Base-by-base conservation (phyloP, 1,140 invertebrate genomes). In the Zaprionus kolodkinae region DNA sequence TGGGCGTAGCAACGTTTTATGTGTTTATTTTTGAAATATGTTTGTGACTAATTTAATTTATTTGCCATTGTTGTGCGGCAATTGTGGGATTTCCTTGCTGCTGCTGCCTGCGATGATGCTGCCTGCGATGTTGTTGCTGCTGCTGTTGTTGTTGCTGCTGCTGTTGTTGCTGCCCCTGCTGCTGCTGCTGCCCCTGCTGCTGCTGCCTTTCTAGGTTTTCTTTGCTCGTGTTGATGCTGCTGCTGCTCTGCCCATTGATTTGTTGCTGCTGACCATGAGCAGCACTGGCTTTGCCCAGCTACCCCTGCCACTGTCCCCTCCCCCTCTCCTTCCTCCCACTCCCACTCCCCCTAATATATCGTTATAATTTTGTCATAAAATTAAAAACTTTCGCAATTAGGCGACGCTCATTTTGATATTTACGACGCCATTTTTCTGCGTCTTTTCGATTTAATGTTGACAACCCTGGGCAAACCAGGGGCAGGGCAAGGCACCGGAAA, bases 21-120 rank as follows among this genome's bases (percentile, higher is more conserved):
- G 10, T 56, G 33, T 56, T 25, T 62, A 75, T 80, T 88, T 87
- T 84, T 88, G 77, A 87, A 87, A 87, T 87, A 87, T 88, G 84
- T 64, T 87, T 87, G 84, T 80, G 85, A 87, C 80, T 88, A 88
- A 87, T 88, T 87, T 87, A 88, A 87, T 87, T 87, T 87, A 87
- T 87, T 87, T 87, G 85, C 77, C 78, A 87, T 87, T 87, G 84
- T 87, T 87, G 80, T 76, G 74, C 40, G 84, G 73, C 70, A 84
- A 88, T 78, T 89, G 84, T 88, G 73, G 84, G 84, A 87, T 88
- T 87, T 87, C 84, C 63, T 71, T 66, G 17, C 27, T 30, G 72
- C 38, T n/a, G n/a, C n/a, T 69, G 65, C 59, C 15, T 1, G 60
- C 71, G 40, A n/a, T 43, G 40, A n/a, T n/a, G n/a, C n/a, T 69